Conservation (phyloP, 1,140 invertebrate species). For the Musca vetustissima region DNA sequence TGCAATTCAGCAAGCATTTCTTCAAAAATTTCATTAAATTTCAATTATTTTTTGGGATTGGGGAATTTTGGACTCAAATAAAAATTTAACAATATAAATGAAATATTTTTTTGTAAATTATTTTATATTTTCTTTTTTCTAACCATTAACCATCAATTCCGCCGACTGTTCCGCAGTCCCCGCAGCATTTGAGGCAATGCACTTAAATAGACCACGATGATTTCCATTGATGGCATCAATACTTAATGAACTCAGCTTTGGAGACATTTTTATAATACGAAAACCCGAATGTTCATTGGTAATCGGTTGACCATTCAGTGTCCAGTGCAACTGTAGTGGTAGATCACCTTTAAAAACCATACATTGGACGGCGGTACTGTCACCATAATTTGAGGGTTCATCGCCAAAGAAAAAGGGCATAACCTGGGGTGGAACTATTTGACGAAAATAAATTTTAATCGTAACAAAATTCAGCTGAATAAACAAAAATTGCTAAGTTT, state of each 20-base stretch:
- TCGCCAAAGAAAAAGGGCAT: constrained; percentile 73
- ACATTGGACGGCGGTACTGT: constrained; percentile 67
- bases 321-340: constrained; percentile 74
- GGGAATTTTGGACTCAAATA: not conserved
- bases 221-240: constrained; percentile 70
- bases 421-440: constrained; percentile 64
- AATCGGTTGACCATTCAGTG: constrained; percentile 64
- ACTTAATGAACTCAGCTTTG: constrained; percentile 67
- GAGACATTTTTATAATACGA: constrained; percentile 60
- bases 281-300: constrained; percentile 56
- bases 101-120: not conserved
- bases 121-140: too few relatives aligned
- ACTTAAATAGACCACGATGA: constrained; percentile 75
- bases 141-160: constrained; percentile 66
- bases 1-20: too few relatives aligned
- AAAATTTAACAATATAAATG: not conserved
- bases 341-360: constrained; percentile 74
- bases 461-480: too few relatives aligned
- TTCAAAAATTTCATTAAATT: not conserved
- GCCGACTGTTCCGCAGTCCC: constrained; percentile 66
- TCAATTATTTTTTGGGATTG: not conserved
- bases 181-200: constrained; percentile 67
- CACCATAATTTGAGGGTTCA: constrained; percentile 68
- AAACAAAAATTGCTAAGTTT: too few relatives aligned
- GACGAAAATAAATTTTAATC: not conserved